phyloP scores from a whole-genome alignment of 2,797 vertebrate species.

The Sebastes trivittatus region DNA sequence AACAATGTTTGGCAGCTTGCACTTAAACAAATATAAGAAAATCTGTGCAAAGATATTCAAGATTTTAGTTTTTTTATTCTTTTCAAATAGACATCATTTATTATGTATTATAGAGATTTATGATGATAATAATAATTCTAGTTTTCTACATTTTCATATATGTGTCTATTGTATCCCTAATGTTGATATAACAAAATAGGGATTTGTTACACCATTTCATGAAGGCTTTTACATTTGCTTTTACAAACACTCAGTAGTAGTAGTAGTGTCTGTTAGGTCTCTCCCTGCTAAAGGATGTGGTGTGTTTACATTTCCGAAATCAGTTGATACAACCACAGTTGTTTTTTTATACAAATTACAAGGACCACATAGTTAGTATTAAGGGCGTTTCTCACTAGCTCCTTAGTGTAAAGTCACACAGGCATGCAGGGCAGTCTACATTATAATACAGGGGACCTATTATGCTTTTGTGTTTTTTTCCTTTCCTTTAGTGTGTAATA shows the following conservation, averaged over 20 bases:
- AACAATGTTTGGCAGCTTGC: neutral
- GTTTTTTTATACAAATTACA: neutral
- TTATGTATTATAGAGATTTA: neutral
- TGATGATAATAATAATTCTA: neutral
- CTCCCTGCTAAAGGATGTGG: neutral
- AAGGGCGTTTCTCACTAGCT: neutral
- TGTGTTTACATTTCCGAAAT: neutral
- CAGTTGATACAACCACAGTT: neutral
- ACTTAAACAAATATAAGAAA: neutral
- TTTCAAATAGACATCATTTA: neutral
- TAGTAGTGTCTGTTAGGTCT: neutral
- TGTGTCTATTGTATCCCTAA: neutral
- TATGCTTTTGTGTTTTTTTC: neutral
- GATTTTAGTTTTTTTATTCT: no score
- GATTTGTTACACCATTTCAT: neutral
- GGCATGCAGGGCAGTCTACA: neutral
- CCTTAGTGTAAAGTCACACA: neutral
- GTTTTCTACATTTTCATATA: neutral
- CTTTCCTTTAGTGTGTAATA: neutral
- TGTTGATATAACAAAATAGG: neutral
- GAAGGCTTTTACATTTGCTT: neutral
- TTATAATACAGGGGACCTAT: neutral
- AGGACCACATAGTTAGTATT: neutral
- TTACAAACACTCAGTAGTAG: neutral
- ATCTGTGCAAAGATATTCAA: neutral